These are phyloP conservation scores for Horisme vitalbata DNA, from an alignment of 2,888 invertebrate species.

Conservation along the genomic window DNA sequence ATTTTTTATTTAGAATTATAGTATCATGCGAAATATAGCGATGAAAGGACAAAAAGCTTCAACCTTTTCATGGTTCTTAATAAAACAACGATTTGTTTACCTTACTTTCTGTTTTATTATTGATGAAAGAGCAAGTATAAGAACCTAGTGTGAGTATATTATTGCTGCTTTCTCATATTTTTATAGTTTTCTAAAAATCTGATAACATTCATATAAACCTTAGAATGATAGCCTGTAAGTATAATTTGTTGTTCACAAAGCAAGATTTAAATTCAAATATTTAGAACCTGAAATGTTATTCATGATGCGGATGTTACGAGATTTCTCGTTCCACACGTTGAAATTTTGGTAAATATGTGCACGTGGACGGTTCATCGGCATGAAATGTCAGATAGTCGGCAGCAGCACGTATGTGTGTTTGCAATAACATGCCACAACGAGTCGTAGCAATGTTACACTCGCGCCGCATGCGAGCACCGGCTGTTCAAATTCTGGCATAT, in stretches of 20 bases:
- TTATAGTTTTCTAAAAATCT: too few species aligned
- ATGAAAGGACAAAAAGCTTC: constrained; percentile 51
- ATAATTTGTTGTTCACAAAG: constrained; percentile 14
- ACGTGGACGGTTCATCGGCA: constrained; percentile 75
- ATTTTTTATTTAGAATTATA: constrained; percentile 72
- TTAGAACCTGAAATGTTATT: constrained; percentile 36
- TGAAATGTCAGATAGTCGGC: constrained; percentile 79
- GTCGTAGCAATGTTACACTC: constrained; percentile 77
- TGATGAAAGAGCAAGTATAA: not conserved
- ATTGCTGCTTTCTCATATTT: too few species aligned
- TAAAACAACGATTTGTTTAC: constrained; percentile 16
- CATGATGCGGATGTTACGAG: constrained; percentile 40
- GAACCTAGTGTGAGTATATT: too few species aligned
- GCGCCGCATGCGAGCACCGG: constrained; percentile 68
- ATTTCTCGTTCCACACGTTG: constrained; percentile 54
- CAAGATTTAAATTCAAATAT: constrained; percentile 33
- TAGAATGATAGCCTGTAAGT: too few species aligned
- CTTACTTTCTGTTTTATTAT: constrained; percentile 16
- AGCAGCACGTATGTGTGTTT: constrained; percentile 76
- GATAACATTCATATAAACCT: too few species aligned
- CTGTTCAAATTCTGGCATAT: constrained; percentile 77
- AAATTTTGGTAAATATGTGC: constrained; percentile 63
- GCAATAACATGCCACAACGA: constrained; percentile 82
- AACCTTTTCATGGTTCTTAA: constrained; percentile 30
- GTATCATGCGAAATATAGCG: constrained; percentile 68